Conservation (phyloP, 2,113 vertebrate genomes). For the Siphamia tubifer region DNA sequence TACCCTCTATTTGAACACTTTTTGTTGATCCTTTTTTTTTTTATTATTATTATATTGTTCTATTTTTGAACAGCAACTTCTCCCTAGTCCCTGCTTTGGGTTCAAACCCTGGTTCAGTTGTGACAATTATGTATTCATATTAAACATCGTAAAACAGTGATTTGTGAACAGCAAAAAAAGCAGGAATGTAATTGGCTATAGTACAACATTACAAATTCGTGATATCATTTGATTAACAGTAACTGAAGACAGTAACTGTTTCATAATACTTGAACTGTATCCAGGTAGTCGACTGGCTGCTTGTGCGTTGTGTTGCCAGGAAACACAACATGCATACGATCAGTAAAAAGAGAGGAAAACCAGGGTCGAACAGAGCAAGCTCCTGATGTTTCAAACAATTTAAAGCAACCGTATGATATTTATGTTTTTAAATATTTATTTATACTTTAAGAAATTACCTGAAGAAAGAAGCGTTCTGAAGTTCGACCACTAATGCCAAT, state of each 20-base stretch:
- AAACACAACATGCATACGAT: background rate
- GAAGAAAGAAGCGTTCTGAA: too few relatives aligned
- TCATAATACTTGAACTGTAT: background rate
- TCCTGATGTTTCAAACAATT: conserved; percentile 82
- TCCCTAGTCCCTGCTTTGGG: too few relatives aligned
- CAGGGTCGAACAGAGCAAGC: conserved; percentile 78
- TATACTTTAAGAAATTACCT: too few relatives aligned
- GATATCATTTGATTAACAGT: background rate
- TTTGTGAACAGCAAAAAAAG: background rate
- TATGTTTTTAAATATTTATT: too few relatives aligned
- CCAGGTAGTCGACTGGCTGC: background rate
- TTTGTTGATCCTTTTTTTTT: too few relatives aligned
- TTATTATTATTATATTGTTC: too few relatives aligned
- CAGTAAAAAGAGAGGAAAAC: conserved; percentile 14
- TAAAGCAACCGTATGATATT: too few relatives aligned
- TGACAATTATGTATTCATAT: background rate
- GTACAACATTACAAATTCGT: background rate
- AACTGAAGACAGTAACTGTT: background rate
- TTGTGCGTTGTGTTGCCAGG: background rate
- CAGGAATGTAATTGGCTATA: background rate
- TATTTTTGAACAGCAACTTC: too few relatives aligned
- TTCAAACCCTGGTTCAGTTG: too few relatives aligned
- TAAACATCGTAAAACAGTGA: conserved; percentile 2
- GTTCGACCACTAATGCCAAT: too few relatives aligned
- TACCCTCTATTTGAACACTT: too few relatives aligned